Conservation (phyloP, 2,888 invertebrate species). For the Lottia scabra region DNA sequence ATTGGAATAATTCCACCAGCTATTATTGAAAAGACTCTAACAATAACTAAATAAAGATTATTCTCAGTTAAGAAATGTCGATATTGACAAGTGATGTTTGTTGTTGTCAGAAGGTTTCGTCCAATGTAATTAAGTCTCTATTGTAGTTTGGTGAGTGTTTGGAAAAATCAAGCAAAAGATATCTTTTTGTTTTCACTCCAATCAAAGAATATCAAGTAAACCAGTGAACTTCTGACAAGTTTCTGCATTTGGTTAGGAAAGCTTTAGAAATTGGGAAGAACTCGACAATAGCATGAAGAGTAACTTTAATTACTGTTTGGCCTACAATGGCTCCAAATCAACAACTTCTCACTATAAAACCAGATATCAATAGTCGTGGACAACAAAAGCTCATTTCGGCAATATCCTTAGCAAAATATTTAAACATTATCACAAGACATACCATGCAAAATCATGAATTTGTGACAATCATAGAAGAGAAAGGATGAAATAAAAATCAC, state of each 20-base stretch:
- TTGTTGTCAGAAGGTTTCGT: neutral
- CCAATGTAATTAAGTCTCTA: neutral
- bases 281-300: neutral
- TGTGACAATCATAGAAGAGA: conserved; percentile 15
- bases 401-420: conserved; percentile 4
- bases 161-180: conserved; percentile 5
- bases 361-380: neutral
- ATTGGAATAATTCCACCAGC: too few species aligned
- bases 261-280: conserved; percentile 1
- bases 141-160: neutral
- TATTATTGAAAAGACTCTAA: too few species aligned
- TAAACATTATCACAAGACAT: neutral
- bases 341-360: neutral
- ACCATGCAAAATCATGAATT: conserved; percentile 4
- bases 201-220: conserved; percentile 2
- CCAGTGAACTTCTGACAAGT: conserved; percentile 6
- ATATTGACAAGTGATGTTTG: neutral
- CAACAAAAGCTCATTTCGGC: conserved; percentile 4
- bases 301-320: neutral
- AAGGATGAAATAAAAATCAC: conserved; percentile 17
- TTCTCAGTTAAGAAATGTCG: neutral
- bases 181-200: conserved; percentile 2
- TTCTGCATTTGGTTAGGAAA: conserved; percentile 3
- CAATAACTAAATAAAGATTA: too few species aligned
- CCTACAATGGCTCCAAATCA: conserved; percentile 4